Percentiles rank a stretch among this genome's conserved stretches.
These are phyloP conservation scores for Entosphenus tridentatus DNA, from an alignment of 2,113 vertebrate genomes.

Conservation along the genomic window DNA sequence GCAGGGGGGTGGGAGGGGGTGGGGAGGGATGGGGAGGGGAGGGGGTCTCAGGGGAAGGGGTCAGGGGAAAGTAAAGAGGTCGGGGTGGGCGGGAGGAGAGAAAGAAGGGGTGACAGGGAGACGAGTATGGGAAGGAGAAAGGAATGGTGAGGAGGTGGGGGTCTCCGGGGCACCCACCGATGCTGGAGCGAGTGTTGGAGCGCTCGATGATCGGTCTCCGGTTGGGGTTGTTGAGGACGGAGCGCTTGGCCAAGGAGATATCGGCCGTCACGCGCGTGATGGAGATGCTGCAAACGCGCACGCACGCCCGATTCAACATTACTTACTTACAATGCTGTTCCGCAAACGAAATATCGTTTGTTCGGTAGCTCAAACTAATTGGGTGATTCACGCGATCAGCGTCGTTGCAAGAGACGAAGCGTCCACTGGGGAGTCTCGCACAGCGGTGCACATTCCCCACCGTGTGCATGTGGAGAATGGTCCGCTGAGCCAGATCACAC, in stretches of 20 bases:
- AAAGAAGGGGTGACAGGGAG: neutral
- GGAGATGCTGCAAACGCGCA: slow-evolving; percentile 38
- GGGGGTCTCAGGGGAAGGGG: too few species aligned
- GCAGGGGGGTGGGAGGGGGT: too few species aligned
- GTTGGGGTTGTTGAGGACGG: slow-evolving; percentile 66
- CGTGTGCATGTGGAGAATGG: too few species aligned
- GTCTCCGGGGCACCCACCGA: slow-evolving; percentile 34
- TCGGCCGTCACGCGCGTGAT: slow-evolving; percentile 85
- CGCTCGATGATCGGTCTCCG: slow-evolving; percentile 80
- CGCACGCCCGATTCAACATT: too few species aligned
- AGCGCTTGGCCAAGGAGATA: slow-evolving; percentile 74
- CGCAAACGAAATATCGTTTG: too few species aligned
- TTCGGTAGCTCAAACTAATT: too few species aligned
- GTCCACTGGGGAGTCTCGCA: too few species aligned
- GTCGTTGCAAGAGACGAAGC: too few species aligned
- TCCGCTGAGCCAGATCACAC: too few species aligned
- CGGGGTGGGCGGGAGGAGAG: neutral
- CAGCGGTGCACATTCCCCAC: too few species aligned
- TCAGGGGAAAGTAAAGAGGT: neutral
- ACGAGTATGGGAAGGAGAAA: neutral
- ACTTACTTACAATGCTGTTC: too few species aligned
- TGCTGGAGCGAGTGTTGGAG: slow-evolving; percentile 69
- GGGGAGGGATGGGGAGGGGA: neutral
- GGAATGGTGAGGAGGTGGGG: neutral
- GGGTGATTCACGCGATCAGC: too few species aligned